These are phyloP conservation scores for Lacerta viridis DNA, from an alignment of 2,797 vertebrate genomes.

Conservation along the genomic window DNA sequence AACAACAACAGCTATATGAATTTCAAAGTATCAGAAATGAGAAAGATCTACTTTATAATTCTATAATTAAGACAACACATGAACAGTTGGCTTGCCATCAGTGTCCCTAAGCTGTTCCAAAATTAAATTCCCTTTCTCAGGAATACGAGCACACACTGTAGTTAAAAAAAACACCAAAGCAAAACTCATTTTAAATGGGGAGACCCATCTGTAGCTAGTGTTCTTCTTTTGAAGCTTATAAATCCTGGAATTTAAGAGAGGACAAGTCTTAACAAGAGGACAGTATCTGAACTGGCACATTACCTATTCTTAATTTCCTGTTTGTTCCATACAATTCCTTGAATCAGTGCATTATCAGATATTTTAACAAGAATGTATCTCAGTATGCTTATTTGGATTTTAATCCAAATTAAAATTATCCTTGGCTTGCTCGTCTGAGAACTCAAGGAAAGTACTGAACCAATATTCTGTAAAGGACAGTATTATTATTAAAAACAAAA, in stretches of 20 bases:
- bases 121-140: not conserved
- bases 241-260: not conserved
- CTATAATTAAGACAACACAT: constrained; percentile 10
- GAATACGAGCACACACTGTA: not conserved
- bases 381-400: not conserved
- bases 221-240: constrained; percentile 7
- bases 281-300: not conserved
- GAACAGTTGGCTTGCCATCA: not conserved
- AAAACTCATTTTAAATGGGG: not conserved
- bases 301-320: not conserved
- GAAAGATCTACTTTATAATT: not conserved
- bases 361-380: not conserved
- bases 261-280: not conserved
- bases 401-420: constrained; percentile 22
- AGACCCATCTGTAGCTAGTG: not conserved
- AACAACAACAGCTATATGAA: not conserved
- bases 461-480: not conserved
- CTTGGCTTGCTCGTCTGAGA: not conserved
- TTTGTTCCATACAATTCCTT: not conserved
- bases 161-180: not conserved
- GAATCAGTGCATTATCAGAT: not conserved
- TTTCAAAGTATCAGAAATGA: not conserved
- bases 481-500: no score
- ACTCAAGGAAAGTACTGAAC: not conserved
- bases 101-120: constrained; percentile 3